A percentile compares a stretch with the other conserved stretches of the same genome.
Conservation (phyloP, 2,113 vertebrate genomes). For the Catharus bicknelli region DNA sequence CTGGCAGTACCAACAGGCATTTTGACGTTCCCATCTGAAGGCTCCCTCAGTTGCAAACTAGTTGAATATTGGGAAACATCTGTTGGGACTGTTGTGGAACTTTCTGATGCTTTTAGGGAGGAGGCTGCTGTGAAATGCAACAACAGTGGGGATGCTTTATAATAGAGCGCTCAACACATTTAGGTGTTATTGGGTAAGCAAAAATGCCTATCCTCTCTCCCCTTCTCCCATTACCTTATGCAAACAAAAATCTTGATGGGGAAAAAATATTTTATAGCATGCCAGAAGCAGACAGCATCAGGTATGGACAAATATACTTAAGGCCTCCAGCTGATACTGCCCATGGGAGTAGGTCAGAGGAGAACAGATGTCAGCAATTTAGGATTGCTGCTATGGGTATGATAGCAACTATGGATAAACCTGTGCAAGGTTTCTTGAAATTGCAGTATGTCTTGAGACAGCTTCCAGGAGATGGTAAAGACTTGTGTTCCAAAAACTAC, state of each 20-base stretch:
- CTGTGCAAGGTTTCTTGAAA: neutral
- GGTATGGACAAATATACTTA: neutral
- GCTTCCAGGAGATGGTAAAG: neutral
- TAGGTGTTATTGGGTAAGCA: neutral
- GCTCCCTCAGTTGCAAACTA: neutral
- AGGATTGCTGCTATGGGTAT: neutral
- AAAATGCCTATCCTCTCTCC: neutral
- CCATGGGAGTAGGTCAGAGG: neutral
- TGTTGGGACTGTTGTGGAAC: constrained; percentile 19
- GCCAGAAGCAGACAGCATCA: neutral
- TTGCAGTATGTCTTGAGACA: neutral
- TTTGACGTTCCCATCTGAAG: neutral
- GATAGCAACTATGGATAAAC: neutral
- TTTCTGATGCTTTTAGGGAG: constrained; percentile 16
- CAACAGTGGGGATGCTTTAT: neutral
- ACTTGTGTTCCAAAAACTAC: neutral
- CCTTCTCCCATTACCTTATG: neutral
- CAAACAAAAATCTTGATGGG: neutral
- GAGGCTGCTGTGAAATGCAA: neutral
- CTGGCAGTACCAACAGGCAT: neutral
- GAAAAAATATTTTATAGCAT: neutral
- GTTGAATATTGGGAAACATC: constrained; percentile 24
- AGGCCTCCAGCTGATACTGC: neutral
- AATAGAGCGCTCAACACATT: neutral
- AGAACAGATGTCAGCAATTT: neutral